Base-by-base conservation (phyloP, 2,888 invertebrate genomes). In the Catocala nupta region DNA sequence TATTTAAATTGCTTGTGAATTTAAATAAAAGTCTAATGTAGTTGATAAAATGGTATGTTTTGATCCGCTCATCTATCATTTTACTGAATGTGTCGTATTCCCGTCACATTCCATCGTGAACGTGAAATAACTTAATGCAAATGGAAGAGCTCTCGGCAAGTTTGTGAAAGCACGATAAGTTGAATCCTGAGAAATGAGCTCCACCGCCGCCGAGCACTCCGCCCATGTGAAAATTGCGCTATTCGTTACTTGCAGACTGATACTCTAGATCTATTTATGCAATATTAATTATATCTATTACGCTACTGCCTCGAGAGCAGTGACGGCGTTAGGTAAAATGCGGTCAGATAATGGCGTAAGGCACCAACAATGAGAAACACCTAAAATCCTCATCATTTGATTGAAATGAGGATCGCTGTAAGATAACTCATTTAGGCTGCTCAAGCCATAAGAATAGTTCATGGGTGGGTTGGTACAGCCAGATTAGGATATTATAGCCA, bases 161-260 rank as follows among this genome's bases (percentile, higher is more conserved):
- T 82, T 84, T 80, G 83, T 81, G 77, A 82, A 81, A 81, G 80
- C 79, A 81, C 74, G 85, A 86, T 87, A 88, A 85, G 75, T 85
- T 81, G 81, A 73, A 86, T 84, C 84, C 83, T 87, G 86, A 87
- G 81, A 83, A 87, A 87, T 85, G 85, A 83, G 81, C 69, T 68
- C 66, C 34, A 57, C 62, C 58, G 70, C 66, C 34, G 58, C 62
- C 58, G 70, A 64, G 61, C 51, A 73, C 65, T 51, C 59, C 63
- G 69, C 63, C 60, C 76, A 65, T 70, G 65, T 64, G 68, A 75
- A 81, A 79, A 83, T 81, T 75, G 72, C 73, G 59, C 77, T 78
- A 83, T 87, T 81, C 71, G 71, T 85, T 82, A 83, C 81, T 72
- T 64, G 66, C 73, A 73, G 77, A 77, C 77, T 36, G 16, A 48